Conservation (phyloP, 1,140 invertebrate genomes). For the Dendroctonus ponderosae region DNA sequence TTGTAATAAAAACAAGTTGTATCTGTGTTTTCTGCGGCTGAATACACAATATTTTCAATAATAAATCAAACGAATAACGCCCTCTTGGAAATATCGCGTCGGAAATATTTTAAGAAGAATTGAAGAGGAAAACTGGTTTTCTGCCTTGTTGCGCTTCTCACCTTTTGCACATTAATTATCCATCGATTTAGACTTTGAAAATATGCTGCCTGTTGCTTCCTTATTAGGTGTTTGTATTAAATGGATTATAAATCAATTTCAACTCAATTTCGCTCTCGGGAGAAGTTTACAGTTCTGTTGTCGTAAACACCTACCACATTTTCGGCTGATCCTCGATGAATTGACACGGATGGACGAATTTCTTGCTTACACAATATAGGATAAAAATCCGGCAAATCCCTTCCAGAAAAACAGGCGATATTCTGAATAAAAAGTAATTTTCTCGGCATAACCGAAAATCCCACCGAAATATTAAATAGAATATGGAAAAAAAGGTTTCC, state of each 20-base stretch:
- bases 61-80: conserved; percentile 14
- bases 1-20: conserved; percentile 25
- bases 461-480: conserved; percentile 24
- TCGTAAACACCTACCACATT: neutral
- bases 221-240: too few species aligned
- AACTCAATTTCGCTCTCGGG: too few species aligned
- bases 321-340: neutral
- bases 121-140: neutral
- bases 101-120: conserved; percentile 18
- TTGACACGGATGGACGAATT: neutral
- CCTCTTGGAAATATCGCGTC: conserved; percentile 7
- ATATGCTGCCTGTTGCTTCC: too few species aligned
- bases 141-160: neutral
- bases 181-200: too few species aligned
- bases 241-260: too few species aligned
- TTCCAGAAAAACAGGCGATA: conserved; percentile 9
- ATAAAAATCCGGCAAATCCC: conserved; percentile 5
- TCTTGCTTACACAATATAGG: neutral
- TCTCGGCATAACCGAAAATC: conserved; percentile 20
- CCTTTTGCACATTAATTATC: neutral
- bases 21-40: conserved; percentile 8
- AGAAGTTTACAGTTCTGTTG: too few species aligned
- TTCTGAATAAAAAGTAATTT: conserved; percentile 25
- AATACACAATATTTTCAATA: conserved; percentile 27
- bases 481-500: conserved; percentile 26